Percentiles rank a stretch among this genome's conserved stretches.
These are phyloP conservation scores for Ammodytes dubius DNA, from an alignment of 2,113 vertebrate genomes.

Conservation along the genomic window DNA sequence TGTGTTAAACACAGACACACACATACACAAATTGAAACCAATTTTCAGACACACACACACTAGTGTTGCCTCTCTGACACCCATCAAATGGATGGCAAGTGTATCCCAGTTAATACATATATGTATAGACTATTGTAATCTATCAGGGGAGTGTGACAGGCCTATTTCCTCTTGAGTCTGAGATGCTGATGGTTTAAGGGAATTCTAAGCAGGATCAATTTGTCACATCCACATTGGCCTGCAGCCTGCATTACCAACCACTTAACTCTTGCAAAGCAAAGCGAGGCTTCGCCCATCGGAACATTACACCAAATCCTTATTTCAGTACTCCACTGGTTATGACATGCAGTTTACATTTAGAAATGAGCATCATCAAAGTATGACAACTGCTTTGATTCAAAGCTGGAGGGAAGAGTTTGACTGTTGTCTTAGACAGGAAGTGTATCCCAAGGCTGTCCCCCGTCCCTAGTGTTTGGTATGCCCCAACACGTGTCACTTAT, in stretches of 20 bases:
- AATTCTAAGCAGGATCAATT: conserved; percentile 69
- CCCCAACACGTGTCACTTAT: conserved; percentile 10
- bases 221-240: conserved; percentile 47
- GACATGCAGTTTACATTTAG: conserved; percentile 16
- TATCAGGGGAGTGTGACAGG: conserved; percentile 69
- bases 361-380: conserved; percentile 12
- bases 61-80: conserved; percentile 23
- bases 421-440: fast-evolving
- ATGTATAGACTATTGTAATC: conserved; percentile 70
- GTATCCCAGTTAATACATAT: conserved; percentile 61
- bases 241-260: conserved; percentile 34
- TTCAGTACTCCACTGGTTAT: background rate
- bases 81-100: conserved; percentile 43
- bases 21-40: background rate
- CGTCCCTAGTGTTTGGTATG: background rate
- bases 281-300: background rate
- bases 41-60: background rate
- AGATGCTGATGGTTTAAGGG: conserved; percentile 64
- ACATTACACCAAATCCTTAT: background rate
- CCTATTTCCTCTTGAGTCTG: conserved; percentile 60
- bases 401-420: background rate
- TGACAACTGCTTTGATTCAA: background rate
- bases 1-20: conserved; percentile 16
- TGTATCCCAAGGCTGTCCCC: background rate
- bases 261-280: conserved; percentile 2